phyloP scores from a whole-genome alignment of 2,113 vertebrate genomes.

The Hippocampus abdominalis region DNA sequence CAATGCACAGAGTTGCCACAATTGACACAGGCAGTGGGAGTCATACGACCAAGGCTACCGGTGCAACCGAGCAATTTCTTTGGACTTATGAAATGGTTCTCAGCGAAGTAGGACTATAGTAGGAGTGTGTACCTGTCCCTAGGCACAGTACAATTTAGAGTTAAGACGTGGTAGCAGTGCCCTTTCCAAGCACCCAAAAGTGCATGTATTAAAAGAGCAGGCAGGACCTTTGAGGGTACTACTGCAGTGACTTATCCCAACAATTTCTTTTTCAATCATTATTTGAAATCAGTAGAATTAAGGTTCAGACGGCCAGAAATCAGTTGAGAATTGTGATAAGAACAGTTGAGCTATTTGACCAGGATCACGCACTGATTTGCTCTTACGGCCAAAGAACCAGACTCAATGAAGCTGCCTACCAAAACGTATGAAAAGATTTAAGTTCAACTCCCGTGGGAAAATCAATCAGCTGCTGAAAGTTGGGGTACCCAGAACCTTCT shows the following conservation, averaged over 20 bases:
- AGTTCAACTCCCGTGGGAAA: too few species aligned
- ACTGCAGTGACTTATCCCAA: neutral
- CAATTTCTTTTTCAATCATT: neutral
- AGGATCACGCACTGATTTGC: neutral
- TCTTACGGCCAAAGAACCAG: neutral
- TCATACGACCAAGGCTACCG: conserved; percentile 19
- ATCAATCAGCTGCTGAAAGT: too few species aligned
- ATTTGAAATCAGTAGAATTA: neutral
- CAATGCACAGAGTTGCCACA: neutral
- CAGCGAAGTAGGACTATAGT: neutral
- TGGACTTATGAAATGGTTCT: neutral
- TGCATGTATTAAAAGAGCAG: neutral
- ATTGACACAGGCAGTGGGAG: conserved; percentile 14
- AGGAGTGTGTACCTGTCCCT: neutral
- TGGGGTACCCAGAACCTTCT: too few species aligned
- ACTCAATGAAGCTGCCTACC: neutral
- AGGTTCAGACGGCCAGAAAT: neutral
- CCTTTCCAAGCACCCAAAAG: neutral
- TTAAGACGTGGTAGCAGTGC: neutral
- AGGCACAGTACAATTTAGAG: neutral
- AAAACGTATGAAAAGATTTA: too few species aligned
- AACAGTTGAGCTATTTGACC: neutral
- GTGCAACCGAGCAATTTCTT: neutral
- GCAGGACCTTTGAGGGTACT: neutral
- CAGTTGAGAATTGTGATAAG: neutral